Evolutionary conservation across 2,113 vertebrate genomes (phyloP), one percentile per base, ranked within the genome.

Genomic region (Osmerus mordax): DNA sequence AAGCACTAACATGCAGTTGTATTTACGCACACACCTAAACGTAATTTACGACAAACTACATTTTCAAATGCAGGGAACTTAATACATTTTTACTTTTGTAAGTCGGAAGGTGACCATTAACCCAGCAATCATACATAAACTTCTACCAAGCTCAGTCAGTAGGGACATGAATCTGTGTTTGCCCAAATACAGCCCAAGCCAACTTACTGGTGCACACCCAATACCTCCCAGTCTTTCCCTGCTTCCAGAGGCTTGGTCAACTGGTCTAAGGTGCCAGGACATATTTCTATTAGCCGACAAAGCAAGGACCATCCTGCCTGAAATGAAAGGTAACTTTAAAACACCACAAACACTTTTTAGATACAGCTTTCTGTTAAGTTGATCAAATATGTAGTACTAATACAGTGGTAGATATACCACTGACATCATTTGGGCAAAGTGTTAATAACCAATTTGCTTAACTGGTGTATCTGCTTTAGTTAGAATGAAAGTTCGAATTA

Each of bases 171-270:
- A 11, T 9, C 41, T 47, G 41, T 47, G 41, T 47, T 47, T 47
- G 41, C n/a, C 18, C 25, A 63, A 55, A 53, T 1, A 41, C 28
- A 23, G n/a, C 64, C 71, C 59, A 9, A 64, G 61, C 59, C 21
- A 87, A 95, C 97, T 96, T 91, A 99, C 97, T 94, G 93, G 81
- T 98, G 96, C 81, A 95, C 90, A 75, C 92, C 92, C 67, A 96
- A 88, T 8, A 91, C 87, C 81, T 96, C 94, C 93, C 93, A 94
- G 67, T 96, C 94, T 19, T 85, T 90, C 64, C 91, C 91, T 67
- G 90, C 83, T 77, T 88, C 91, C 70, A 92, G 87, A 23, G 94
- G 94, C 76, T 74, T 71, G 67, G 87, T 86, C 81, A 99, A 85
- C 73, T 82, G 89, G 51, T 93, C 89, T 82, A 96, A 83, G 63